Conservation (phyloP, 64 coral and sea anemone genomes). For the Pachyseris speciosa region DNA sequence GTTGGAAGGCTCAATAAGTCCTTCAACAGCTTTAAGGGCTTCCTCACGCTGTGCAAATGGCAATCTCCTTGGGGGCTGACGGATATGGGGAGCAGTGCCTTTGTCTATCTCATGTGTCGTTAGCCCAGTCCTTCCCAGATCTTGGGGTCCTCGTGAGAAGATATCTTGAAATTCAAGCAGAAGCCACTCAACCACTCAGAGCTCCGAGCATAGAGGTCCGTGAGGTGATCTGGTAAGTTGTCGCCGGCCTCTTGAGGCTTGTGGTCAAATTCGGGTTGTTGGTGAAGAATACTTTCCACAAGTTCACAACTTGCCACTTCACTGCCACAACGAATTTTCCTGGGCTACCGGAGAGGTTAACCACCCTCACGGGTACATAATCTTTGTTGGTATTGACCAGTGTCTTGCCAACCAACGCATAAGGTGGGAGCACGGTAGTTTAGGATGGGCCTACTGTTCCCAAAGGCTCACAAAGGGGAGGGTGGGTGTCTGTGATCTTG, state of each 20-base stretch:
- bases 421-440: neutral
- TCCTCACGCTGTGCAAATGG: conserved; percentile 5
- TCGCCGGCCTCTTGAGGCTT: neutral
- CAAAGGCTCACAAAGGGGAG: neutral
- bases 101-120: conserved; percentile 40
- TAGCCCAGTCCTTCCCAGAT: neutral
- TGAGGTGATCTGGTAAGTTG: neutral
- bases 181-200: neutral
- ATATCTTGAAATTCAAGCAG: conserved; percentile 2
- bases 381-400: neutral
- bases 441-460: conserved; percentile 1
- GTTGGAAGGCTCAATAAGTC: neutral
- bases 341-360: conserved; percentile 4
- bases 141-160: conserved; percentile 17
- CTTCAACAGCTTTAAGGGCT: conserved; percentile 6
- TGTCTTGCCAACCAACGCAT: conserved; percentile 29
- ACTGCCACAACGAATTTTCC: neutral
- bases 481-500: neutral
- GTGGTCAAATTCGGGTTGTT: neutral
- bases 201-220: neutral
- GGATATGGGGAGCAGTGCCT: neutral
- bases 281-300: neutral
- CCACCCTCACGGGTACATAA: conserved; percentile 4
- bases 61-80: conserved; percentile 18
- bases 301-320: conserved; percentile 43